Conservation (phyloP, 2,113 vertebrate species). For the Carollia perspicillata region DNA sequence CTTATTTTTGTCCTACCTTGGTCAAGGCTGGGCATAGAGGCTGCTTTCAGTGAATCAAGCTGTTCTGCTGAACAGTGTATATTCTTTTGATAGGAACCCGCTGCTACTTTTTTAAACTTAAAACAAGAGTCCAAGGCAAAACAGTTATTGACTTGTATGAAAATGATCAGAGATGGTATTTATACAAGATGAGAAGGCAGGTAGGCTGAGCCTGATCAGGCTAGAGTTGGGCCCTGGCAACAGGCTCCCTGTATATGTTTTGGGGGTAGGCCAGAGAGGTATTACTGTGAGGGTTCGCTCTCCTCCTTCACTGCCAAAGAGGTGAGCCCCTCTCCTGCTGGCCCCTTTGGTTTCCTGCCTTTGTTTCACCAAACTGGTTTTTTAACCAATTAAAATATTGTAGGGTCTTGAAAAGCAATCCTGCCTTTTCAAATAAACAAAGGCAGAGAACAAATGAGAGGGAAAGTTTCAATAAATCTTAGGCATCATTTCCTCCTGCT, state of each 20-base stretch:
- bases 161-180: slow-evolving; percentile 10
- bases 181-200: slow-evolving; percentile 37
- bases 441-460: slow-evolving; percentile 44
- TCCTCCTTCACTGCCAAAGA: neutral
- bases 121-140: neutral
- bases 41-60: neutral
- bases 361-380: slow-evolving; percentile 26
- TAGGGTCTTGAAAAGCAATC: slow-evolving; percentile 2
- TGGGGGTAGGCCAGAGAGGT: neutral
- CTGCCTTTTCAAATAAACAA: slow-evolving; percentile 59
- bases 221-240: slow-evolving; percentile 62
- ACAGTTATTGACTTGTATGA: slow-evolving; percentile 41
- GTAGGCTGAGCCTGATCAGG: slow-evolving; percentile 25
- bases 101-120: neutral
- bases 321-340: neutral
- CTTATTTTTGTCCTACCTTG: neutral
- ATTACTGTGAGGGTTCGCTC: neutral
- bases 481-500: slow-evolving; percentile 74
- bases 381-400: slow-evolving; percentile 48
- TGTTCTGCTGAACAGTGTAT: neutral
- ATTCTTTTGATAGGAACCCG: neutral
- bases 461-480: slow-evolving; percentile 71
- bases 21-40: neutral
- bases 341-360: neutral
- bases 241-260: slow-evolving; percentile 37